A percentile compares a stretch with the other conserved stretches of the same genome.
Evolutionary conservation across 2,888 invertebrate genomes (phyloP).

Genomic region (Agonopterix alstromeriana): DNA sequence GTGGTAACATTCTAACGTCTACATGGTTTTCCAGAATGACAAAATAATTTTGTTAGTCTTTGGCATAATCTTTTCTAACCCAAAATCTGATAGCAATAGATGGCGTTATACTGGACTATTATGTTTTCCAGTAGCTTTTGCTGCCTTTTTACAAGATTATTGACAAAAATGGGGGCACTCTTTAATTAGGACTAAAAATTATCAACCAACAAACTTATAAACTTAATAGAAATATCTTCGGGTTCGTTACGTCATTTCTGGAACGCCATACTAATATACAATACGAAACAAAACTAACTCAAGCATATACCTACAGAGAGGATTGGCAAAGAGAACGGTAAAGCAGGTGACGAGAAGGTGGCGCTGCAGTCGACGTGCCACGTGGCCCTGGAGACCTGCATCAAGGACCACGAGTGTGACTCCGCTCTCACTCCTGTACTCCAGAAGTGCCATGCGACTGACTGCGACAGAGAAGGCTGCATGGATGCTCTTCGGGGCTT

Average conservation of each 20-base stretch:
- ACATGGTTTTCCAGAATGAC: no score
- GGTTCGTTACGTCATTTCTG: not conserved
- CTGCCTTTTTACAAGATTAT: no score
- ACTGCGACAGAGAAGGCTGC: constrained; percentile 90
- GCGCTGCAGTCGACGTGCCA: constrained; percentile 91
- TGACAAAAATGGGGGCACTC: no score
- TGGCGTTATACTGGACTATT: no score
- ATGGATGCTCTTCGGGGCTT: constrained; percentile 92
- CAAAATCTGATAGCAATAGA: no score
- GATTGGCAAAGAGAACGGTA: constrained; percentile 74
- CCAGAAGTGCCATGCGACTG: constrained; percentile 83
- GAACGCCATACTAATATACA: no score
- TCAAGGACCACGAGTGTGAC: constrained; percentile 88
- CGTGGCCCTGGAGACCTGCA: constrained; percentile 87
- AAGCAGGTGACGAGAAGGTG: constrained; percentile 73
- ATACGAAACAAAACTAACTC: constrained; percentile 17
- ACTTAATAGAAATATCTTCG: constrained; percentile 7
- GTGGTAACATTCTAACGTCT: no score
- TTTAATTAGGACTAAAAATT: not conserved
- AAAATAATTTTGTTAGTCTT: no score
- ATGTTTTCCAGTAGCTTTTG: no score
- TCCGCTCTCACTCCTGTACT: constrained; percentile 89
- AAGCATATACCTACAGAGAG: constrained; percentile 62
- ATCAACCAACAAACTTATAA: not conserved
- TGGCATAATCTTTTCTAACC: no score